phyloP scores from a whole-genome alignment of 2,888 invertebrate genomes.

The Sialis lutaria region DNA sequence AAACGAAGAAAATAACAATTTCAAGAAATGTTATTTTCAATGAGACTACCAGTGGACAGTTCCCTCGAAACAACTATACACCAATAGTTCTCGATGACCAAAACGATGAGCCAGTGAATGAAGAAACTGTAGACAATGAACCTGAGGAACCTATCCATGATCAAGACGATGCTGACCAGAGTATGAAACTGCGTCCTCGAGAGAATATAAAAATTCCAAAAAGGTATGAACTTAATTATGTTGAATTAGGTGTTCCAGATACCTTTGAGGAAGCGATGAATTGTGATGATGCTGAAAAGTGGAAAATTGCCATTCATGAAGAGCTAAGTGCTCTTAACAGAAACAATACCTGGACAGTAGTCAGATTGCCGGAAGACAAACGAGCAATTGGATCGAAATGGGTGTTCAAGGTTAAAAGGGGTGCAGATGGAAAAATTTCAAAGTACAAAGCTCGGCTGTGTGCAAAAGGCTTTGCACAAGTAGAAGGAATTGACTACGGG shows the following conservation, averaged over 20 bases:
- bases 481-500: constrained; percentile 9
- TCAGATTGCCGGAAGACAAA: constrained; percentile 6
- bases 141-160: not conserved
- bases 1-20: not conserved
- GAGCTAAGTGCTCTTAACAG: constrained; percentile 9
- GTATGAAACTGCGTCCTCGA: not conserved
- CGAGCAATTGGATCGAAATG: constrained; percentile 9
- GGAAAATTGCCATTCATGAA: constrained; percentile 9
- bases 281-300: constrained; percentile 7
- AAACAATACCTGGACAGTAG: constrained; percentile 10
- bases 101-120: not conserved
- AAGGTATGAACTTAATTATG: not conserved
- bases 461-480: constrained; percentile 11
- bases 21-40: not conserved
- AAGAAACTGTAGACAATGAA: not conserved
- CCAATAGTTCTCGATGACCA: not conserved
- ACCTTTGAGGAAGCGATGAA: constrained; percentile 10
- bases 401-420: constrained; percentile 9
- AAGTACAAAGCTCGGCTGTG: constrained; percentile 12
- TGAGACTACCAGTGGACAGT: not conserved
- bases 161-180: not conserved
- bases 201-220: not conserved
- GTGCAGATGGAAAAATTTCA: constrained; percentile 5
- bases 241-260: constrained; percentile 7
- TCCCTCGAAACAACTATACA: not conserved